Evolutionary conservation across 2,888 invertebrate genomes (phyloP).

Genomic region (Phytoseiulus persimilis): DNA sequence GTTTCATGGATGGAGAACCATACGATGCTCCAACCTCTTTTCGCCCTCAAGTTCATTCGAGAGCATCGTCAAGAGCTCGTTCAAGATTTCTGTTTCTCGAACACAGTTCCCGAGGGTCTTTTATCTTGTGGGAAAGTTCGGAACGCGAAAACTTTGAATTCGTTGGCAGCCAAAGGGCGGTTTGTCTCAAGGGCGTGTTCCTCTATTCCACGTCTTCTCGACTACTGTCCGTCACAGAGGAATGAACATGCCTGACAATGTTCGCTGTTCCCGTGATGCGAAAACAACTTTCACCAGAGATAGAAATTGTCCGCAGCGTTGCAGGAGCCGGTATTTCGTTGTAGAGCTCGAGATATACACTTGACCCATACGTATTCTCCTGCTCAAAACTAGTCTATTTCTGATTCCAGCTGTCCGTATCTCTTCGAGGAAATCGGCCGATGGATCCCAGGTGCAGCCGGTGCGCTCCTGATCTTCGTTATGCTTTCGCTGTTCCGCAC

Average conservation of each 20-base stretch:
- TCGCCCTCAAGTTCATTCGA: too few relatives aligned
- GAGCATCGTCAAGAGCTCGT: too few relatives aligned
- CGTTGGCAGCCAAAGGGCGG: not conserved
- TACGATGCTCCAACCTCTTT: too few relatives aligned
- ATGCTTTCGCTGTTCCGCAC: constrained; percentile 86
- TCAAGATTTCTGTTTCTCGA: too few relatives aligned
- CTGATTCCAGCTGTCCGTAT: constrained; percentile 69
- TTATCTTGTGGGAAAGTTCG: not conserved
- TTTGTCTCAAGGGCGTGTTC: constrained; percentile 30
- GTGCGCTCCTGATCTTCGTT: constrained; percentile 77
- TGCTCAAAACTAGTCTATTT: not conserved
- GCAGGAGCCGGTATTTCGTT: not conserved
- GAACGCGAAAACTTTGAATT: not conserved
- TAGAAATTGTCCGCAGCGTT: not conserved
- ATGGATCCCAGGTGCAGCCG: constrained; percentile 84
- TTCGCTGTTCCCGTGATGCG: not conserved
- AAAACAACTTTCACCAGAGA: not conserved
- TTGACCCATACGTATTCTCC: not conserved
- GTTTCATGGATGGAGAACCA: too few relatives aligned
- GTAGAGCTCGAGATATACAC: not conserved
- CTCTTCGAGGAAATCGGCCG: constrained; percentile 77
- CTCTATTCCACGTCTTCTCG: constrained; percentile 6
- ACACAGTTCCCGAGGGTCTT: too few relatives aligned
- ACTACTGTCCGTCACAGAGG: not conserved
- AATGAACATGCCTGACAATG: not conserved